Conservation (phyloP, 2,113 vertebrate species). For the Melanostigma gelatinosum region DNA sequence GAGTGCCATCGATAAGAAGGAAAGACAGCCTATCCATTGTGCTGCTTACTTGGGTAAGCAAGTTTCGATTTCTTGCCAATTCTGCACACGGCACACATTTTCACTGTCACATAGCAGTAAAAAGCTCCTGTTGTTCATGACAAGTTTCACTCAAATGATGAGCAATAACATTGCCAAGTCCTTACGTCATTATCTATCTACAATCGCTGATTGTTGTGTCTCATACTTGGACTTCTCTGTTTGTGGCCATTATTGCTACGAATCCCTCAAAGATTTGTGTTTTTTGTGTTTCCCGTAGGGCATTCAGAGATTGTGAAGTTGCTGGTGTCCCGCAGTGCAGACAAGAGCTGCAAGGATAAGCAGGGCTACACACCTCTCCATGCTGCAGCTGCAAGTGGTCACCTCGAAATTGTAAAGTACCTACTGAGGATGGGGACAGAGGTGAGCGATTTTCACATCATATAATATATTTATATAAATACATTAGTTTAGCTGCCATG, state of each 20-base stretch:
- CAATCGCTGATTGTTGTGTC: not conserved
- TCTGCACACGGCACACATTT: not conserved
- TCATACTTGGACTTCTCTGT: not conserved
- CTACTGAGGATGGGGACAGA: constrained; percentile 93
- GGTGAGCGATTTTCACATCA: constrained; percentile 76
- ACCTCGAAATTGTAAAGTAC: constrained; percentile 93
- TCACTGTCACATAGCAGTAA: constrained; percentile 15
- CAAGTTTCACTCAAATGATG: not conserved
- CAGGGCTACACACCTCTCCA: constrained; percentile 96
- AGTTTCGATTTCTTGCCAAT: not conserved
- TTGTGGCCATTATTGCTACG: not conserved
- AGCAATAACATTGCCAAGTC: not conserved
- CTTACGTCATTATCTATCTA: not conserved
- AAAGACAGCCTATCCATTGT: constrained; percentile 95
- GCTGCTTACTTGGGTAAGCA: constrained; percentile 92
- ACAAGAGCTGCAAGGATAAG: constrained; percentile 93
- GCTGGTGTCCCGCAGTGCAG: constrained; percentile 91
- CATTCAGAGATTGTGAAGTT: constrained; percentile 95
- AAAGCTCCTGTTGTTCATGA: not conserved
- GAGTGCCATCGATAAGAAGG: constrained; percentile 94
- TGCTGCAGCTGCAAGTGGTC: constrained; percentile 92
- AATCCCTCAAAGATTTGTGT: not conserved
- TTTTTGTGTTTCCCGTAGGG: constrained; percentile 76
- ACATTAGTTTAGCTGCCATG: not conserved
- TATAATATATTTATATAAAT: not conserved